A percentile compares a stretch with the other conserved stretches of the same genome.
Conservation (phyloP, 2,113 vertebrate genomes). For the Datnioides undecimradiatus region DNA sequence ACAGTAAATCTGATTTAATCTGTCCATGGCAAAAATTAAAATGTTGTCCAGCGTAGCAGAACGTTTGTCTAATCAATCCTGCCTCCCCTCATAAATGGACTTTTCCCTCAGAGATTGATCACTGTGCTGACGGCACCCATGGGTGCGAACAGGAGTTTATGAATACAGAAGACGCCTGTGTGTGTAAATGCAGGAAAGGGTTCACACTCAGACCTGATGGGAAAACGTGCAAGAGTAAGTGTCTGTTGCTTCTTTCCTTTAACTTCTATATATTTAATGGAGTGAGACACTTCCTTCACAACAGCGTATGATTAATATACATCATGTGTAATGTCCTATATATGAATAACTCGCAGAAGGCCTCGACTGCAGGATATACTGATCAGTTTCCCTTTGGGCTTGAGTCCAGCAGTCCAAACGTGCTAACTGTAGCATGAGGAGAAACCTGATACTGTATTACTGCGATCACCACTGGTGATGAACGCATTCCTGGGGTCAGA, state of each 20-base stretch:
- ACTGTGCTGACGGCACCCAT: conserved; percentile 79
- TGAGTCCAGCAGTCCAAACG: background rate
- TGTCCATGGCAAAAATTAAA: too few species aligned
- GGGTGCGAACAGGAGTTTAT: conserved; percentile 88
- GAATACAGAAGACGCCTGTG: conserved; percentile 84
- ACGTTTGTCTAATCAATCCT: background rate
- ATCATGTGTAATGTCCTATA: background rate
- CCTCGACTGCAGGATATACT: background rate
- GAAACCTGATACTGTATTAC: background rate
- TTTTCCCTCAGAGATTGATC: conserved; percentile 79
- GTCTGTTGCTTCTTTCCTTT: background rate
- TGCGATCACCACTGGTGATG: background rate
- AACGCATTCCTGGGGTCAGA: background rate
- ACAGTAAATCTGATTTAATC: background rate
- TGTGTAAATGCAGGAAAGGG: conserved; percentile 81
- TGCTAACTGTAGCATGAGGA: background rate
- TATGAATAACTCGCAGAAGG: background rate
- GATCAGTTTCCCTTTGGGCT: background rate
- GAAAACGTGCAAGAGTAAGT: conserved; percentile 78
- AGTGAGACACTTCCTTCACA: background rate
- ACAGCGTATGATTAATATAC: background rate
- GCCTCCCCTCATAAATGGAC: background rate
- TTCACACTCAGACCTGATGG: conserved; percentile 87
- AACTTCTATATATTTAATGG: too few species aligned
- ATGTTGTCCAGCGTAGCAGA: background rate